A percentile compares a stretch with the other conserved stretches of the same genome.
These are phyloP conservation scores for Diplosoma virens DNA, from an alignment of 23 tunicate species.

Conservation along the genomic window DNA sequence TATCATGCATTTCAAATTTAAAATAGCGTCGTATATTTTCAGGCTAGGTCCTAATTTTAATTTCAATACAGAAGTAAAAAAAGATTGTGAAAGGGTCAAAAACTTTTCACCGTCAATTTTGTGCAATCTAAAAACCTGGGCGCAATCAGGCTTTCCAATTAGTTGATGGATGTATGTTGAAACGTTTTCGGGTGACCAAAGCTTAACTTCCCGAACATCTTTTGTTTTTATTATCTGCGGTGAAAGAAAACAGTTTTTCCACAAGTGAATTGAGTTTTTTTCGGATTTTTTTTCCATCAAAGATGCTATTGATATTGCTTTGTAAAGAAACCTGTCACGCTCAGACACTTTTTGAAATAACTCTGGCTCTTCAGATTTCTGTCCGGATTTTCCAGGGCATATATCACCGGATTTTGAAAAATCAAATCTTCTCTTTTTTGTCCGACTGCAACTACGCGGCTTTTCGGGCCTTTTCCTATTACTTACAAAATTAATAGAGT, in stretches of 20 bases:
- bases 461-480: not conserved
- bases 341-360: too few relatives aligned
- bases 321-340: too few relatives aligned
- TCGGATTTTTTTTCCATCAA: not conserved
- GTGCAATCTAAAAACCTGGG: slow-evolving; percentile 23
- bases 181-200: slow-evolving; percentile 47
- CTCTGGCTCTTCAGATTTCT: too few relatives aligned
- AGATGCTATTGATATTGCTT: slow-evolving; percentile 3
- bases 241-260: slow-evolving; percentile 45
- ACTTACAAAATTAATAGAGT: not conserved
- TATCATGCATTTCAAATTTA: slow-evolving; percentile 49
- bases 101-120: slow-evolving; percentile 79
- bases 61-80: slow-evolving; percentile 60
- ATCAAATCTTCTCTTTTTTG: not conserved
- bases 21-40: slow-evolving; percentile 59
- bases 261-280: slow-evolving; percentile 7
- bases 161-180: slow-evolving; percentile 35
- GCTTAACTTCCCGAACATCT: slow-evolving; percentile 31
- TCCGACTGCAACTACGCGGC: not conserved
- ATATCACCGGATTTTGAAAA: too few relatives aligned
- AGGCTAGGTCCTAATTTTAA: slow-evolving; percentile 73
- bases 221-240: slow-evolving; percentile 40
- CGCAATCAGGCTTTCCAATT: slow-evolving; percentile 53
- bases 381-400: too few relatives aligned
- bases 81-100: slow-evolving; percentile 53